These are phyloP conservation scores for Poecilus cupreus DNA, from an alignment of 2,888 invertebrate species.

Conservation along the genomic window DNA sequence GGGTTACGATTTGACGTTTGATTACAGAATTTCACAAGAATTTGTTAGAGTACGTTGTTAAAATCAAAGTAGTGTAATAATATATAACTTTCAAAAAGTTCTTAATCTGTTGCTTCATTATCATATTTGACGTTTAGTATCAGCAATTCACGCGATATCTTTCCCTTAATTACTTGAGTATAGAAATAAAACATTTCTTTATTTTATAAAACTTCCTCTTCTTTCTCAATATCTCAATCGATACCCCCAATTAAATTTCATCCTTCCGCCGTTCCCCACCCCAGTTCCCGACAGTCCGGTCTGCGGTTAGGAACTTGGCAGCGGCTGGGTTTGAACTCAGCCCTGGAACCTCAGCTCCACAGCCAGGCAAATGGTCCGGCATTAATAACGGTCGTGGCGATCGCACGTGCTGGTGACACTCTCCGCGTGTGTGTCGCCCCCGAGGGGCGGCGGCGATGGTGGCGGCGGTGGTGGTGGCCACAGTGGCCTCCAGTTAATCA, in stretches of 20 bases:
- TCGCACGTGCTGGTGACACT: constrained; percentile 50
- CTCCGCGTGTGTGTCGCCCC: neutral
- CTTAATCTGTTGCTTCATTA: no score
- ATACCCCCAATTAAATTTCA: neutral
- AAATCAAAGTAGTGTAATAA: no score
- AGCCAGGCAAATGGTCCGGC: constrained; percentile 43
- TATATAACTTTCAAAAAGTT: no score
- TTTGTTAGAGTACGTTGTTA: no score
- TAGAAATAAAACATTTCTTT: no score
- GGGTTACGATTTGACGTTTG: no score
- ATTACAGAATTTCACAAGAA: no score
- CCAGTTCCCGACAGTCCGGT: neutral
- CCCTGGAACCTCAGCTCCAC: neutral
- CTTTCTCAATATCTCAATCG: neutral
- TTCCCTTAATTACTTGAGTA: no score
- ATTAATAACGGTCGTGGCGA: constrained; percentile 39
- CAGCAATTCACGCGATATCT: no score
- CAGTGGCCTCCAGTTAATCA: neutral
- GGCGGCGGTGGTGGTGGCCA: neutral
- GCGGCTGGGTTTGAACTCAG: neutral
- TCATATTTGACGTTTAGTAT: no score
- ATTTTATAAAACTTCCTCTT: no score
- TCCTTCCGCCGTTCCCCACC: neutral
- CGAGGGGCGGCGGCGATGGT: neutral
- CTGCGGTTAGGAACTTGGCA: constrained; percentile 12